Evolutionary conservation across 2,113 vertebrate species (phyloP).

Genomic region (Neofelis nebulosa): DNA sequence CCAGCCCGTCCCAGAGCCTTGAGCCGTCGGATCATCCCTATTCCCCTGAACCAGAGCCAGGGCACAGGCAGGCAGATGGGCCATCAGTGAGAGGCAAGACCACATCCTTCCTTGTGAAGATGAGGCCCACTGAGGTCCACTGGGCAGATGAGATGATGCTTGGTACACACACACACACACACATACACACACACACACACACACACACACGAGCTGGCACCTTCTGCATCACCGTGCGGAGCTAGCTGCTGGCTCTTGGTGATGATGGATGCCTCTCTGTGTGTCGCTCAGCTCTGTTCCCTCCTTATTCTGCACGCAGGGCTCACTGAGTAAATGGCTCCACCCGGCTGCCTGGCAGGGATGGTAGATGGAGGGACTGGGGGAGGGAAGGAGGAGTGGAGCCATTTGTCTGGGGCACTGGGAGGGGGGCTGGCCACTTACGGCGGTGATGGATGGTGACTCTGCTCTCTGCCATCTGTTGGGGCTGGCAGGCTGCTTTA

Average conservation of each 20-base stretch:
- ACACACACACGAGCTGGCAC: neutral
- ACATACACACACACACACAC: neutral
- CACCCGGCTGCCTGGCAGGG: conserved; percentile 40
- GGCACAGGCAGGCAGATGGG: neutral
- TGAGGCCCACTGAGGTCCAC: neutral
- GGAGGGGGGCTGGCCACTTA: conserved; percentile 78
- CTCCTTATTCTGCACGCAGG: neutral
- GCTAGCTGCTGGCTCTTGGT: neutral
- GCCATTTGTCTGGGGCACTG: conserved; percentile 69
- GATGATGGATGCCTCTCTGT: conserved; percentile 5
- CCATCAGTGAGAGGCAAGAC: rapidly evolving
- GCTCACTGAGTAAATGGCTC: conserved; percentile 55
- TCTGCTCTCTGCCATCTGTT: conserved; percentile 75
- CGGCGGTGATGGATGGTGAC: conserved; percentile 74
- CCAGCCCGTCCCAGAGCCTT: neutral
- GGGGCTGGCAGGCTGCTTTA: conserved; percentile 77
- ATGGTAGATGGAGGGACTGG: neutral
- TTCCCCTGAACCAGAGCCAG: neutral
- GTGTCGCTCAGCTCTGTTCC: neutral
- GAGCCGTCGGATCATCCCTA: neutral
- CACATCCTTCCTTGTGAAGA: neutral
- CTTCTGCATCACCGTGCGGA: rapidly evolving
- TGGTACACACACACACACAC: no score
- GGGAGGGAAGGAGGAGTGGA: conserved; percentile 46
- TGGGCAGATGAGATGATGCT: neutral